Evolutionary conservation across 1,140 invertebrate genomes (phyloP).

Genomic region (Papilio machaon): DNA sequence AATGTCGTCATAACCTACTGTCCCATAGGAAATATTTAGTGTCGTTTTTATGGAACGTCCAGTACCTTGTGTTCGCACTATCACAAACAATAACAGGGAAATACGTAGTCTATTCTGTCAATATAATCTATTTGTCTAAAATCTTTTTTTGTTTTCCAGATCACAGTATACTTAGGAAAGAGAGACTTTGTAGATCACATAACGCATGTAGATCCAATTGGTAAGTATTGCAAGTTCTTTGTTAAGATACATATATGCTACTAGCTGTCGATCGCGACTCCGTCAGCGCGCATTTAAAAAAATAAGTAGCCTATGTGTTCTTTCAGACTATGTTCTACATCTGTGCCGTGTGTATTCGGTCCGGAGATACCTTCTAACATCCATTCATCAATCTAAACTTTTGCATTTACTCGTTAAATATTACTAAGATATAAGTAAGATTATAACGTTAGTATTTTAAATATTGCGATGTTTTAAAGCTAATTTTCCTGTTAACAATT

Average conservation of each 20-base stretch:
- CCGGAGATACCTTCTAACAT: no score
- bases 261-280: no score
- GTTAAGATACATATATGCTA: background rate
- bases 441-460: no score
- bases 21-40: background rate
- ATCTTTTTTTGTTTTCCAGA: conserved; percentile 82
- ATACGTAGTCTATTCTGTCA: background rate
- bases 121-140: background rate
- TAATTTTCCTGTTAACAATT: background rate
- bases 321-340: no score
- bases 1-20: background rate
- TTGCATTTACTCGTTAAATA: no score
- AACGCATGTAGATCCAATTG: conserved; percentile 97
- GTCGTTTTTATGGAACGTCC: background rate
- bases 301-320: no score
- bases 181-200: conserved; percentile 99
- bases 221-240: conserved; percentile 82
- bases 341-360: no score
- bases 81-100: no score
- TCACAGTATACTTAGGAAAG: conserved; percentile 98
- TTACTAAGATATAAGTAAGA: no score
- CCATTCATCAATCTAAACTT: no score
- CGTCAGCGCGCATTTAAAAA: no score
- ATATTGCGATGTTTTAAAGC: background rate
- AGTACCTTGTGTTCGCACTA: no score